These are phyloP conservation scores for Eriocheir sinensis DNA, from an alignment of 1,140 invertebrate species.

Conservation along the genomic window DNA sequence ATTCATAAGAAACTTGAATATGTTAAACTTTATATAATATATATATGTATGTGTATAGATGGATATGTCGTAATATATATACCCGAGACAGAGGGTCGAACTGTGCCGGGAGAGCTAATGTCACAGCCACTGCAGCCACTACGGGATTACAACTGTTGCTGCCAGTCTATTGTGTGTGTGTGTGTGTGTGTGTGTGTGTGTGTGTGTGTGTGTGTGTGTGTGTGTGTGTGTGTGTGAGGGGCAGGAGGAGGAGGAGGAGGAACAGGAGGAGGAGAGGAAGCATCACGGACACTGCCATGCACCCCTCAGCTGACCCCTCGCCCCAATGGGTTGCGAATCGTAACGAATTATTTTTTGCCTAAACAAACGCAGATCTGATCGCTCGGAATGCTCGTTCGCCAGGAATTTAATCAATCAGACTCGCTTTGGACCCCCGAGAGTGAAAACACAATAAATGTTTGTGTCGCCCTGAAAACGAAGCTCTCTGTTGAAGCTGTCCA, in stretches of 20 bases:
- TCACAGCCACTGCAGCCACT: too few species aligned
- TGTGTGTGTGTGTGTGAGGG: background rate
- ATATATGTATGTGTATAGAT: conserved; percentile 10
- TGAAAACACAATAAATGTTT: conserved; percentile 48
- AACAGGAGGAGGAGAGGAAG: background rate
- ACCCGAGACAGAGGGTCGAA: background rate
- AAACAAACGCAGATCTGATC: conserved; percentile 72
- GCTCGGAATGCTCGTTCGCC: conserved; percentile 69
- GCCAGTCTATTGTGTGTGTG: background rate
- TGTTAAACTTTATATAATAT: conserved; percentile 25
- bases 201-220: background rate
- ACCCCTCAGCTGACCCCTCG: background rate
- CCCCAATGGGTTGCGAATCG: conserved; percentile 31
- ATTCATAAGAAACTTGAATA: background rate
- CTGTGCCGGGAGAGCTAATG: background rate
- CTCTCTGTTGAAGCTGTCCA: conserved; percentile 28
- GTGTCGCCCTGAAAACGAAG: conserved; percentile 36
- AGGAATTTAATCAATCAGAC: conserved; percentile 75
- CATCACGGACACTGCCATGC: background rate
- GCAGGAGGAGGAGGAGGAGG: background rate
- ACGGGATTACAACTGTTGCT: background rate
- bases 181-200: background rate
- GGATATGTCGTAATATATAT: background rate
- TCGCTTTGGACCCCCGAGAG: conserved; percentile 57
- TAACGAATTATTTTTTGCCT: conserved; percentile 56